These are phyloP conservation scores for Pollachius pollachius DNA, from an alignment of 2,113 vertebrate species.

Conservation along the genomic window DNA sequence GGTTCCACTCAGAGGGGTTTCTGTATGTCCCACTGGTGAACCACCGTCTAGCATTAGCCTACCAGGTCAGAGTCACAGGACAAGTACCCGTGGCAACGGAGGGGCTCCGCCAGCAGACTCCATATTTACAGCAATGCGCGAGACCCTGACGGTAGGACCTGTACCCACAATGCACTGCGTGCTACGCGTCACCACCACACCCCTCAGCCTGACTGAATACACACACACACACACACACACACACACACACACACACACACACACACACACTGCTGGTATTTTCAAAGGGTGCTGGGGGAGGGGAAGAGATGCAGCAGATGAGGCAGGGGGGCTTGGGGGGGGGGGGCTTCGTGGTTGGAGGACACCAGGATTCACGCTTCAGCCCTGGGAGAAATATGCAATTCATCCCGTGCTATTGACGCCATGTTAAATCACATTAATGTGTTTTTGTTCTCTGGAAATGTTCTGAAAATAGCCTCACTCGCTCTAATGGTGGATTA, in stretches of 20 bases:
- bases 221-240: constrained; percentile 20
- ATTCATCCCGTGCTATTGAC: not conserved
- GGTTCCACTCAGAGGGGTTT: constrained; percentile 2
- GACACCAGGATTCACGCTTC: constrained; percentile 6
- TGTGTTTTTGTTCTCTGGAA: too few species aligned
- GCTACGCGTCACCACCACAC: constrained; percentile 68
- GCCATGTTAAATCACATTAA: too few species aligned
- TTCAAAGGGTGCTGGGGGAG: constrained; percentile 46
- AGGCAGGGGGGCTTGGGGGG: constrained; percentile 33
- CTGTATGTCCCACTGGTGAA: constrained; percentile 3
- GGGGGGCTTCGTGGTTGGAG: constrained; percentile 1
- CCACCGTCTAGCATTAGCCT: not conserved
- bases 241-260: not conserved
- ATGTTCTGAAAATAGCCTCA: too few species aligned
- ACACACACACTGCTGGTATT: constrained; percentile 21
- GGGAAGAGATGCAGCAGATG: constrained; percentile 47
- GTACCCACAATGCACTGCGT: constrained; percentile 72
- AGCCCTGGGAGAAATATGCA: constrained; percentile 27
- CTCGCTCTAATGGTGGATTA: too few species aligned
- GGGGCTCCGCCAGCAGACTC: constrained; percentile 30
- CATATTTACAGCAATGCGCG: constrained; percentile 62
- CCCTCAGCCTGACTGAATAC: constrained; percentile 53
- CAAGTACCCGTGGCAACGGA: constrained; percentile 7
- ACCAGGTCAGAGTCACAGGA: not conserved
- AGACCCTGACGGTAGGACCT: constrained; percentile 43